Evolutionary conservation across 1,140 invertebrate genomes (phyloP).

Genomic region (Schlechtendalia chinensis): DNA sequence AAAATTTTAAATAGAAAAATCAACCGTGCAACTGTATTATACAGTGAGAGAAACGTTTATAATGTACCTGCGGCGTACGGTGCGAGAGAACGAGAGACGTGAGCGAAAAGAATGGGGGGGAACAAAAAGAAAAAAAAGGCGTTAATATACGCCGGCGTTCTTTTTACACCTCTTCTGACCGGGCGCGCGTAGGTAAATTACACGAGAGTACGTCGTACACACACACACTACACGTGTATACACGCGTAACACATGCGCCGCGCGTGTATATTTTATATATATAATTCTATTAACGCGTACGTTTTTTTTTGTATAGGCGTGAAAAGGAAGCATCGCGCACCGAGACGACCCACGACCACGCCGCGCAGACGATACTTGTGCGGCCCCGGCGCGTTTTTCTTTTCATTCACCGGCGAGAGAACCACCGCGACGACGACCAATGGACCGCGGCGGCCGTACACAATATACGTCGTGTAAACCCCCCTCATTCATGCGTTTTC

Average conservation of each 20-base stretch:
- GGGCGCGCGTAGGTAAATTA: not conserved
- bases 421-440: slow-evolving; percentile 18
- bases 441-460: not conserved
- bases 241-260: not conserved
- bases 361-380: not conserved
- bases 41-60: slow-evolving; percentile 28
- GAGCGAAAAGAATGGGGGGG: not conserved
- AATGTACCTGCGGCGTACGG: not conserved
- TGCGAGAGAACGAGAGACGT: not conserved
- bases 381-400: not conserved
- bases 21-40: slow-evolving; percentile 10
- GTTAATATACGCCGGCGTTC: slow-evolving; percentile 40
- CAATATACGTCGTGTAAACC: not conserved
- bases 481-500: slow-evolving; percentile 7
- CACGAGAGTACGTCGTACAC: not conserved
- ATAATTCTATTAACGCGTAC: slow-evolving; percentile 33
- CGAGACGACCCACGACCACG: not conserved
- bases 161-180: slow-evolving; percentile 30
- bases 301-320: slow-evolving; percentile 29
- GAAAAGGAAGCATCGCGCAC: slow-evolving; percentile 30
- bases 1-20: slow-evolving; percentile 37
- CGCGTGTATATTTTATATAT: slow-evolving; percentile 28
- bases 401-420: slow-evolving; percentile 1
- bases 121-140: too few species aligned
- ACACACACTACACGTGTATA: too few species aligned